Conservation (phyloP, 2,888 invertebrate genomes). For the Crossocerus cetratus region DNA sequence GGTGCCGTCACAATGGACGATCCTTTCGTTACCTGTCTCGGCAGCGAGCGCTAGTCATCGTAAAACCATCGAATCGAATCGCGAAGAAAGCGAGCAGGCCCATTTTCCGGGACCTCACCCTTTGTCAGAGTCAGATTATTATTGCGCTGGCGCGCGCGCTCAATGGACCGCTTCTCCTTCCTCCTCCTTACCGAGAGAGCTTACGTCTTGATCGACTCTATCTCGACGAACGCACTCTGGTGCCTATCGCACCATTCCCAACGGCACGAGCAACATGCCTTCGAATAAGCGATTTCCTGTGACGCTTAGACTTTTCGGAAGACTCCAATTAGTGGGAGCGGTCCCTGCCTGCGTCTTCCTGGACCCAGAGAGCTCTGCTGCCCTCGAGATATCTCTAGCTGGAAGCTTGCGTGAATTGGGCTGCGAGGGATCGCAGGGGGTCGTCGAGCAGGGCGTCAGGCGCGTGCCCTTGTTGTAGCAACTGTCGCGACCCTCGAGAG, state of each 20-base stretch:
- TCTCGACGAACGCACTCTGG: no score
- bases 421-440: constrained; percentile 43
- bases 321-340: no score
- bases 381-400: neutral
- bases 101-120: neutral
- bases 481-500: constrained; percentile 52
- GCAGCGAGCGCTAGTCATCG: constrained; percentile 54
- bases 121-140: constrained; percentile 4
- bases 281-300: no score
- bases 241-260: no score
- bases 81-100: constrained; percentile 55
- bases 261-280: no score
- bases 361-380: neutral
- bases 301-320: no score
- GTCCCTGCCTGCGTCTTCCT: no score
- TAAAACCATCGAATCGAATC: constrained; percentile 71
- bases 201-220: no score
- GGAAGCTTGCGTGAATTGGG: neutral
- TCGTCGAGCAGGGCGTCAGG: constrained; percentile 43
- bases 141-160: neutral
- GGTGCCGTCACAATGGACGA: constrained; percentile 53
- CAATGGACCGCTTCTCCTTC: neutral
- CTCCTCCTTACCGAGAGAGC: neutral
- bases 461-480: constrained; percentile 68
- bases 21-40: constrained; percentile 63